phyloP scores from a whole-genome alignment of 2,888 invertebrate genomes.

The Orgyia antiqua region DNA sequence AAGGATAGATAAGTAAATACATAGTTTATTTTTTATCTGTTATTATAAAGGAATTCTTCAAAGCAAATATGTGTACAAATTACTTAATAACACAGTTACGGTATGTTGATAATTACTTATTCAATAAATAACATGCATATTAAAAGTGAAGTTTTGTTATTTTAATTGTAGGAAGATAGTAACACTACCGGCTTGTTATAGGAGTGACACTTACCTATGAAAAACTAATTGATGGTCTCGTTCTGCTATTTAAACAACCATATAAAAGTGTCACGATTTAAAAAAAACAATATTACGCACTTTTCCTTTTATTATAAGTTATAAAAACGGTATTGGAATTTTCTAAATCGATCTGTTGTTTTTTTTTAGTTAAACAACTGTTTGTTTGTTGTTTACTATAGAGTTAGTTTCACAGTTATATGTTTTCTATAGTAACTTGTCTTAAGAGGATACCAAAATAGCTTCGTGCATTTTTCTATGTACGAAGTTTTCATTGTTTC shows the following conservation, averaged over 20 bases:
- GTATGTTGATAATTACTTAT: too few species aligned
- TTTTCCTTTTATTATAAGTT: slow-evolving; percentile 25
- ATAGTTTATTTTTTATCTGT: too few species aligned
- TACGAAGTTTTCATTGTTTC: too few species aligned
- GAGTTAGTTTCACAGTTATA: too few species aligned
- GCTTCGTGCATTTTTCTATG: too few species aligned
- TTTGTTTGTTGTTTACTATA: background rate
- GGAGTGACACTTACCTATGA: slow-evolving; percentile 15
- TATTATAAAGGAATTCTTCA: too few species aligned
- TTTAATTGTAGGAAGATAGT: slow-evolving; percentile 6
- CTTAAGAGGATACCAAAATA: too few species aligned
- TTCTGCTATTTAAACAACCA: slow-evolving; percentile 37
- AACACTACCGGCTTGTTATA: slow-evolving; percentile 14
- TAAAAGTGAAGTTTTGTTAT: slow-evolving; percentile 1
- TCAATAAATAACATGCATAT: too few species aligned
- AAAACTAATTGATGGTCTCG: slow-evolving; percentile 35
- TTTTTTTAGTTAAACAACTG: background rate
- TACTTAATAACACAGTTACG: too few species aligned
- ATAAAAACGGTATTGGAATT: slow-evolving; percentile 23
- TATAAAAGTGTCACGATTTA: slow-evolving; percentile 28
- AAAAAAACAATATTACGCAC: slow-evolving; percentile 22
- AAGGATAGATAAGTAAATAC: too few species aligned
- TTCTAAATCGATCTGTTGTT: slow-evolving; percentile 11
- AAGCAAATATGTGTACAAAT: too few species aligned
- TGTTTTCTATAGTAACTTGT: too few species aligned